Evolutionary conservation across 1,140 invertebrate genomes (phyloP).

Genomic region (Aphis gossypii): DNA sequence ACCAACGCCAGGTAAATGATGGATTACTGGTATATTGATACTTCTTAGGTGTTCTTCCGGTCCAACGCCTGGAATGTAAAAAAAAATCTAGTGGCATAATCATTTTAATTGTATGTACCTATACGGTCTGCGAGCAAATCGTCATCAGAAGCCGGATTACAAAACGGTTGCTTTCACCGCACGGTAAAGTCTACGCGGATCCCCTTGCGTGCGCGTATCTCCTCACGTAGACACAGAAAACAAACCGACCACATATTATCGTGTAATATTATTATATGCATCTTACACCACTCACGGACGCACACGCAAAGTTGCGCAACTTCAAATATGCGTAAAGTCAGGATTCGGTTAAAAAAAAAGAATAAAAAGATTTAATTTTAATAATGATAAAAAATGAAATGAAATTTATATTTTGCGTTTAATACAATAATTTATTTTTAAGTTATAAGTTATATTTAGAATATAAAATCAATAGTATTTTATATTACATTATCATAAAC

Average conservation of each 20-base stretch:
- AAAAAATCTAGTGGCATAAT: slow-evolving; percentile 4
- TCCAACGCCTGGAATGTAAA: slow-evolving; percentile 69
- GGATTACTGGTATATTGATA: slow-evolving; percentile 68
- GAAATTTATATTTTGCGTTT: background rate
- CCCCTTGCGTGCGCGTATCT: background rate
- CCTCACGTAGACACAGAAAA: slow-evolving; percentile 42
- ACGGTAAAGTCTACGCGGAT: background rate
- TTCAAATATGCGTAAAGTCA: background rate
- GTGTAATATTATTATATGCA: background rate
- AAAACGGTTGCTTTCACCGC: slow-evolving; percentile 46
- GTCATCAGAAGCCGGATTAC: slow-evolving; percentile 31
- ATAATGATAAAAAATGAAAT: background rate
- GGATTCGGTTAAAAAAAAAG: background rate
- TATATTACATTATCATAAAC: background rate
- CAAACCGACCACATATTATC: background rate
- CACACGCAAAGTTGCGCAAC: background rate
- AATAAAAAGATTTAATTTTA: background rate
- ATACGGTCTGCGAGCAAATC: slow-evolving; percentile 6
- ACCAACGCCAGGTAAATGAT: slow-evolving; percentile 78
- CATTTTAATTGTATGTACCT: background rate
- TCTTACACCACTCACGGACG: background rate
- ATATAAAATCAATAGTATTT: background rate
- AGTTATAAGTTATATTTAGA: background rate
- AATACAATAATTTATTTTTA: background rate
- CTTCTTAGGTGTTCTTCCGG: slow-evolving; percentile 73